phyloP scores from a whole-genome alignment of 1,140 invertebrate species.

The Druon quercuslanigerum region DNA sequence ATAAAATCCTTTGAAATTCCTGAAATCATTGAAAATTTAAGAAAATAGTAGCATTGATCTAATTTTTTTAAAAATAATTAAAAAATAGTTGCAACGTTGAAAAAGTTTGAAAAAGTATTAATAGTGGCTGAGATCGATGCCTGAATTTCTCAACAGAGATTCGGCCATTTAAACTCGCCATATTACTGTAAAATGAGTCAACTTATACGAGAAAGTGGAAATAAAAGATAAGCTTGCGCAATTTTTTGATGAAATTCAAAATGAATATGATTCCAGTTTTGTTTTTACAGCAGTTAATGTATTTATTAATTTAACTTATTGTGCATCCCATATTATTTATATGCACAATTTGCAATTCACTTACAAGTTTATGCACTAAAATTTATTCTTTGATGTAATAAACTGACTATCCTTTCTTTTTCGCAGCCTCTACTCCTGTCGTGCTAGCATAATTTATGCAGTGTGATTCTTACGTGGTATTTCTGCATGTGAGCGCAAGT shows the following conservation, averaged over 20 bases:
- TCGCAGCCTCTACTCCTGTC: not conserved
- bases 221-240: not conserved
- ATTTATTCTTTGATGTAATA: slow-evolving; percentile 3
- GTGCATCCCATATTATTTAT: too few species aligned
- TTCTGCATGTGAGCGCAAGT: not conserved
- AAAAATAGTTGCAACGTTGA: too few species aligned
- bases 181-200: not conserved
- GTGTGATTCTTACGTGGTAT: slow-evolving; percentile 14
- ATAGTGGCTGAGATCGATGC: too few species aligned
- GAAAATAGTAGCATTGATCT: too few species aligned
- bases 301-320: not conserved
- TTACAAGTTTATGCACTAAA: not conserved
- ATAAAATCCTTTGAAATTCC: too few species aligned
- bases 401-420: not conserved
- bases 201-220: not conserved
- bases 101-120: too few species aligned
- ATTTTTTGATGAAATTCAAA: not conserved
- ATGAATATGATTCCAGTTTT: not conserved
- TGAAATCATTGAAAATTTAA: too few species aligned
- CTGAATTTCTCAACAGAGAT: not conserved
- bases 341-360: not conserved
- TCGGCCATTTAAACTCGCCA: not conserved
- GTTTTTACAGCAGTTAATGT: not conserved
- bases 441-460: slow-evolving; percentile 17
- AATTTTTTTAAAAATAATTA: too few species aligned